Evolutionary conservation across 2,797 vertebrate species (phyloP).

Genomic region (Alectoris magna): DNA sequence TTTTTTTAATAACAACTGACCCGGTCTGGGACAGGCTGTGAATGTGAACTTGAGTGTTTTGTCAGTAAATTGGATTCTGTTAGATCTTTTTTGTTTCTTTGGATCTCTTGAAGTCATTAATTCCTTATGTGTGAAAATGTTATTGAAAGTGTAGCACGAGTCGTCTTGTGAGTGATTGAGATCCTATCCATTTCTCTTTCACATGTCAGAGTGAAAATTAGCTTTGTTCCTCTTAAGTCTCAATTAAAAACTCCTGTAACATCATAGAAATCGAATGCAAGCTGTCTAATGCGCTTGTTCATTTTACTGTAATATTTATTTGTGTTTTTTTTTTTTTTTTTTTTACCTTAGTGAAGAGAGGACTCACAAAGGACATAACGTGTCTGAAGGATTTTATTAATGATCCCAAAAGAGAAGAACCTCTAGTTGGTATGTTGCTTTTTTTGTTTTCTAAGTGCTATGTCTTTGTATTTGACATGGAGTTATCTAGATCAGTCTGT

Average conservation of each 20-base stretch:
- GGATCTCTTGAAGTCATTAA: not conserved
- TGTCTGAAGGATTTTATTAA: slow-evolving; percentile 67
- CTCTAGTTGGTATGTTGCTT: slow-evolving; percentile 55
- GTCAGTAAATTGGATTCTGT: not conserved
- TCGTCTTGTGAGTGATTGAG: not conserved
- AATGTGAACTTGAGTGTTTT: not conserved
- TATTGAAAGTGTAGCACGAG: not conserved
- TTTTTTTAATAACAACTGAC: not conserved
- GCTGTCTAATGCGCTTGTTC: not conserved
- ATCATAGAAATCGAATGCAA: not conserved
- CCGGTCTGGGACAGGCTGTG: not conserved
- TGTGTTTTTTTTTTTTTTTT: not conserved
- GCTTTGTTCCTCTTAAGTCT: not conserved
- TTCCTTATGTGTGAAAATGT: not conserved
- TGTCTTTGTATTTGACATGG: not conserved
- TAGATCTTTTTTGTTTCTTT: not conserved
- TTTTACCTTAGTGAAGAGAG: slow-evolving; percentile 29
- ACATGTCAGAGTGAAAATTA: not conserved
- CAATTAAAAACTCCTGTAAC: not conserved
- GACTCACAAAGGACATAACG: not conserved
- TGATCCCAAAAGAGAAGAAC: slow-evolving; percentile 69
- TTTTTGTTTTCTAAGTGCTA: not conserved
- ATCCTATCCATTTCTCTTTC: not conserved
- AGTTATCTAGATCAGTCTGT: too few species aligned
- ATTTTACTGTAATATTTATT: not conserved